Evolutionary conservation across 2,888 invertebrate genomes (phyloP).

Genomic region (Odontocerum albicorne): DNA sequence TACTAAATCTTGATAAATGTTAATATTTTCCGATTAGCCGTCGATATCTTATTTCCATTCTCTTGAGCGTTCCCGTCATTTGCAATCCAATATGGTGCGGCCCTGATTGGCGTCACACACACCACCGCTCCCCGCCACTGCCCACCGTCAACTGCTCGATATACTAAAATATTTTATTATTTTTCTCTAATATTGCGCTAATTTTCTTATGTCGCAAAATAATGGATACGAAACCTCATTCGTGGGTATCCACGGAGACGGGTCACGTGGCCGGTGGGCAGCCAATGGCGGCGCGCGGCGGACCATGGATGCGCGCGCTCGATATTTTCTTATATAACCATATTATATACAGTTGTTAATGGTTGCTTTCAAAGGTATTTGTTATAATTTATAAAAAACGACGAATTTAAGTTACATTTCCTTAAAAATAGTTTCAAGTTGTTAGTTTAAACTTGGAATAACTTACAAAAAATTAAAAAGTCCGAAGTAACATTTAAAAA

Average conservation of each 20-base stretch:
- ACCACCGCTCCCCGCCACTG: slow-evolving; percentile 1
- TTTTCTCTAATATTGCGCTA: slow-evolving; percentile 10
- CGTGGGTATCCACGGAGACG: slow-evolving; percentile 7
- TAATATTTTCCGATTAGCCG: too few relatives aligned
- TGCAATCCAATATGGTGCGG: slow-evolving; percentile 8
- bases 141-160: too few relatives aligned
- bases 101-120: slow-evolving; percentile 5
- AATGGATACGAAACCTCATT: slow-evolving; percentile 4
- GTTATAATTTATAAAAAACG: too few relatives aligned
- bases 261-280: slow-evolving; percentile 16
- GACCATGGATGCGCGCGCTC: slow-evolving; percentile 15
- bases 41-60: too few relatives aligned
- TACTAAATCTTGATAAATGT: too few relatives aligned
- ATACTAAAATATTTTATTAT: neutral
- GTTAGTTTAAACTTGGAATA: too few relatives aligned
- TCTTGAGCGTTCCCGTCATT: neutral
- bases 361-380: too few relatives aligned
- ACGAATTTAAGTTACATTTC: too few relatives aligned
- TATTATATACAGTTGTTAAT: too few relatives aligned
- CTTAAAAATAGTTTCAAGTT: too few relatives aligned
- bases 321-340: slow-evolving; percentile 6
- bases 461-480: too few relatives aligned
- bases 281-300: slow-evolving; percentile 1
- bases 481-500: too few relatives aligned
- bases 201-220: slow-evolving; percentile 9